Evolutionary conservation across 2,113 vertebrate genomes (phyloP).

Genomic region (Pipra filicauda): DNA sequence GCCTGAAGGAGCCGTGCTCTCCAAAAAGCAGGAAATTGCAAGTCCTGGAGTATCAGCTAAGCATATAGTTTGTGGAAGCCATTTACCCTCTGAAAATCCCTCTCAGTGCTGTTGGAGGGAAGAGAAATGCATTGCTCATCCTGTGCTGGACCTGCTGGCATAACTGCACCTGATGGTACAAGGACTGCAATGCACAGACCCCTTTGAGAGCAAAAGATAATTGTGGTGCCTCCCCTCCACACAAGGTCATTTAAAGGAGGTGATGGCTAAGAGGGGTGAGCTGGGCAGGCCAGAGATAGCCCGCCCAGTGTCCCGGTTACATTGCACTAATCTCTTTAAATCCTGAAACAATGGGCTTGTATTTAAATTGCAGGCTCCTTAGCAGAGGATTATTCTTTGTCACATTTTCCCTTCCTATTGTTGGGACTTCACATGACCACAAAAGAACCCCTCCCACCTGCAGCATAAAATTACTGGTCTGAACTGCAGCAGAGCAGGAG

Average conservation of each 20-base stretch:
- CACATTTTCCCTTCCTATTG: neutral
- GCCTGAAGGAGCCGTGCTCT: neutral
- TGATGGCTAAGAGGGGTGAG: neutral
- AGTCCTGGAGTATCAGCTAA: neutral
- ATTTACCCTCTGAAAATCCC: neutral
- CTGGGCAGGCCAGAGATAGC: neutral
- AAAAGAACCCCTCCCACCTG: neutral
- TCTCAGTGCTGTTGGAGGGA: neutral
- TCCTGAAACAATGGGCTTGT: constrained; percentile 18
- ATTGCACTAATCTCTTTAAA: neutral
- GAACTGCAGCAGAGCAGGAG: neutral
- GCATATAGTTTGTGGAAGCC: neutral
- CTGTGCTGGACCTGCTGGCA: neutral
- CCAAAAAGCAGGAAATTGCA: neutral
- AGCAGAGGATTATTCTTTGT: constrained; percentile 7
- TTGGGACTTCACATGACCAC: neutral
- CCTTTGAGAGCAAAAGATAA: neutral
- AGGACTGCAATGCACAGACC: neutral
- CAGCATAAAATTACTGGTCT: neutral
- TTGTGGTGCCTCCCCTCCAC: neutral
- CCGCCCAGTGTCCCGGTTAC: neutral
- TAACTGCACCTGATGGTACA: neutral
- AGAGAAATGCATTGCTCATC: neutral
- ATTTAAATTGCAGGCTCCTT: constrained; percentile 33
- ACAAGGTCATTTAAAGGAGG: neutral